phyloP scores from a whole-genome alignment of 1,140 invertebrate species.

The Pinna nobilis region DNA sequence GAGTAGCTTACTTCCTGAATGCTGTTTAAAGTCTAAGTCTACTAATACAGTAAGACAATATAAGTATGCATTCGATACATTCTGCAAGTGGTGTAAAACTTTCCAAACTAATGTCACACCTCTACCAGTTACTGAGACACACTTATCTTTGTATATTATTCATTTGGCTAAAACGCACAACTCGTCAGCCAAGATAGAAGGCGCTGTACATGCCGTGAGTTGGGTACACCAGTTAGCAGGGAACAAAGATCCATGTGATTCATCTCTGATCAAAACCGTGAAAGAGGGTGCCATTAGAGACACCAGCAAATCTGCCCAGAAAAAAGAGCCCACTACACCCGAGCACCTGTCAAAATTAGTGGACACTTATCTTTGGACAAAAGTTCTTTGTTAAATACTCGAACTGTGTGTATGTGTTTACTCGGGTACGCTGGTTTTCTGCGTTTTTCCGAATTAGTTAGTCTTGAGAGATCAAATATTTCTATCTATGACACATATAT shows the following conservation, averaged over 20 bases:
- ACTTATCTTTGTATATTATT: constrained; percentile 15
- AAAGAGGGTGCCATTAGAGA: constrained; percentile 12
- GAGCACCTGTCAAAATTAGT: constrained; percentile 18
- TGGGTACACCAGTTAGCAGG: constrained; percentile 18
- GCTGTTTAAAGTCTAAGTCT: too few species aligned
- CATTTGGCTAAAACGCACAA: constrained; percentile 12
- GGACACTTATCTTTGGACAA: neutral
- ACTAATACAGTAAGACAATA: constrained; percentile 23
- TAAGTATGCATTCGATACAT: constrained; percentile 12
- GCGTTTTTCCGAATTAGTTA: constrained; percentile 26
- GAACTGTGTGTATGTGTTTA: constrained; percentile 21
- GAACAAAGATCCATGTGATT: constrained; percentile 9
- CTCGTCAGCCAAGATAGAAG: constrained; percentile 8
- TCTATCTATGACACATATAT: constrained; percentile 11
- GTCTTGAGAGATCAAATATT: constrained; percentile 27
- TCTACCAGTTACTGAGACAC: constrained; percentile 8
- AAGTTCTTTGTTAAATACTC: neutral
- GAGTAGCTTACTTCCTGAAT: too few species aligned
- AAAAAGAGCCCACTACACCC: constrained; percentile 27
- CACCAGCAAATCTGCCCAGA: too few species aligned
- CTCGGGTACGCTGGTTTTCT: constrained; percentile 40
- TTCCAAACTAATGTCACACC: neutral
- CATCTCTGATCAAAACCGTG: too few species aligned
- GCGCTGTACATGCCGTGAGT: constrained; percentile 11
- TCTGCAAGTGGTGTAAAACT: constrained; percentile 16